A percentile compares a stretch with the other conserved stretches of the same genome.
Conservation (phyloP, 1,140 invertebrate species). For the Lasioglossum baleicum region DNA sequence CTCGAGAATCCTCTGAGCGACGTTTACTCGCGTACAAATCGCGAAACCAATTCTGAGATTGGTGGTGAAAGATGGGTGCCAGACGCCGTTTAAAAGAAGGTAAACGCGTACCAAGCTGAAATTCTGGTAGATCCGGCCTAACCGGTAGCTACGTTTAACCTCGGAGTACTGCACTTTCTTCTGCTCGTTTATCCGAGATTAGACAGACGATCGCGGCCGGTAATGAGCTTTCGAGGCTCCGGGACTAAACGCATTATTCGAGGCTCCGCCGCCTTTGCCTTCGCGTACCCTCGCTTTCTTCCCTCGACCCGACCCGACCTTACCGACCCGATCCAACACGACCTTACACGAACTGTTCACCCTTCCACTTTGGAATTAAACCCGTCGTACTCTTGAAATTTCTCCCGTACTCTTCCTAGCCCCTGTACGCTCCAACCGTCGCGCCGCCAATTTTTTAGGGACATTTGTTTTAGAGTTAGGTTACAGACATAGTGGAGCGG, state of each 20-base stretch:
- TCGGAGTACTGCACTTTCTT: conserved; percentile 33
- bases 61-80: not conserved
- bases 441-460: too few species aligned
- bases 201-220: conserved; percentile 55
- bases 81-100: too few species aligned
- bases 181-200: conserved; percentile 49
- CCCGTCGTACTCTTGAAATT: not conserved
- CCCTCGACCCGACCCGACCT: not conserved
- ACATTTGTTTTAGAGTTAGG: too few species aligned
- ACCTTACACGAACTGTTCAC: not conserved
- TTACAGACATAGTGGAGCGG: too few species aligned
- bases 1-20: too few species aligned
- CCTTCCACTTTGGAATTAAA: not conserved
- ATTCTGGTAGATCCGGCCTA: conserved; percentile 13
- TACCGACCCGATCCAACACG: not conserved
- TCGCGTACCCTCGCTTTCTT: not conserved
- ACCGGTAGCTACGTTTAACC: conserved; percentile 50
- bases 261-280: not conserved
- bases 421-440: too few species aligned
- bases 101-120: not conserved
- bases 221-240: conserved; percentile 61
- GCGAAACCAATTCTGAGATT: not conserved
- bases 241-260: conserved; percentile 63
- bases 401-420: not conserved
- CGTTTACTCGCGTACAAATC: too few species aligned